phyloP scores from a whole-genome alignment of 2,113 vertebrate species.

The Hemiprocne comata region DNA sequence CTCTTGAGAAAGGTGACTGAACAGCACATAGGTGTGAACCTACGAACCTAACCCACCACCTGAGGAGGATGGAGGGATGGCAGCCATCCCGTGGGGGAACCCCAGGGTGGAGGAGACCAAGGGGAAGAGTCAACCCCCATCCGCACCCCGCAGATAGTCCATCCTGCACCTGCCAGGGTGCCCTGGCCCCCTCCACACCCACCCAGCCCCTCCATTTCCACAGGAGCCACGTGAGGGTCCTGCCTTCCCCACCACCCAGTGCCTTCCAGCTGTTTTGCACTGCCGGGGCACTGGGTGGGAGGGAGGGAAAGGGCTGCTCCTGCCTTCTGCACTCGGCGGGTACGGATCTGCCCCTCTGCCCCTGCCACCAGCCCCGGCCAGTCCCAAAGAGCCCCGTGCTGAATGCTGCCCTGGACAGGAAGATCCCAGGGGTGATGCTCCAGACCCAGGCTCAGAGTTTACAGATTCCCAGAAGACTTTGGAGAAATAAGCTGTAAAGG shows the following conservation, averaged over 20 bases:
- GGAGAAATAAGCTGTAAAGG: not conserved
- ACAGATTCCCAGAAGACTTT: not conserved
- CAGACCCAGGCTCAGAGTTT: not conserved
- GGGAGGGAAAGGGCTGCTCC: not conserved
- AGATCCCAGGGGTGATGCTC: not conserved
- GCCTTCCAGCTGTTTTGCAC: conserved; percentile 36
- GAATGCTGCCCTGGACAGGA: not conserved
- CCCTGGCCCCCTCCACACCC: not conserved
- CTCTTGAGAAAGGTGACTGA: not conserved
- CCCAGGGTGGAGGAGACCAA: not conserved
- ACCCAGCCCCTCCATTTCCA: not conserved
- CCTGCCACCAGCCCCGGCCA: not conserved
- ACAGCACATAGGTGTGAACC: not conserved
- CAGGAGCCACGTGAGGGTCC: not conserved
- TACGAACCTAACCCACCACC: not conserved
- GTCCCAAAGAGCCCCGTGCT: not conserved
- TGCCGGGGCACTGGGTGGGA: not conserved
- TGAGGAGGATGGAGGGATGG: not conserved
- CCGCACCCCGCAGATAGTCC: not conserved
- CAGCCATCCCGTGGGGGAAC: not conserved
- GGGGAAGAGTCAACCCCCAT: not conserved
- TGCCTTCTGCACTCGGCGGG: not conserved
- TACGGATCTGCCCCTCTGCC: accelerated
- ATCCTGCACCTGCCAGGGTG: too few relatives aligned
- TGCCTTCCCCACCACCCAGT: conserved; percentile 12